A percentile compares a stretch with the other conserved stretches of the same genome.
These are phyloP conservation scores for Drosophila ficusphila DNA, from an alignment of 1,140 invertebrate species.

Conservation along the genomic window DNA sequence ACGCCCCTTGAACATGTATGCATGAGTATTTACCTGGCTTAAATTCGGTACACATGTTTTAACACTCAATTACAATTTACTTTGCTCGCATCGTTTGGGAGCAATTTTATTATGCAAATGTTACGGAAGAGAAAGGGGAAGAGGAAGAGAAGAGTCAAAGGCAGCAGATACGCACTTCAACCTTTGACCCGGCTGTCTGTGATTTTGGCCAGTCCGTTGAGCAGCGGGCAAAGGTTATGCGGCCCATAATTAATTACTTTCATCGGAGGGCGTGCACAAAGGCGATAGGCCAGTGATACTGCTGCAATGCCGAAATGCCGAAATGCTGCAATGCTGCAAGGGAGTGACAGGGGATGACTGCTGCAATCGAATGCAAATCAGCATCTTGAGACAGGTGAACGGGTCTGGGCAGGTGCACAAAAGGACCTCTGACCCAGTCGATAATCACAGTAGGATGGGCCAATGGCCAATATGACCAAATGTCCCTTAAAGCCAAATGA, in stretches of 20 bases:
- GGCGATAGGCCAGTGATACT: conserved; percentile 11
- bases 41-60: conserved; percentile 31
- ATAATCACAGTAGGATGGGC: conserved; percentile 21
- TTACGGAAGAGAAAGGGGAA: not conserved
- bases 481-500: not conserved
- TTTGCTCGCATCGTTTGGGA: conserved; percentile 18
- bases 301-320: no score
- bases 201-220: conserved; percentile 15
- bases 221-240: conserved; percentile 10
- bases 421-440: conserved; percentile 16
- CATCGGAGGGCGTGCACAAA: conserved; percentile 18
- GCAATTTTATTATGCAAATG: conserved; percentile 41
- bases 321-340: no score
- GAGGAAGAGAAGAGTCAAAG: no score
- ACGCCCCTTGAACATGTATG: not conserved
- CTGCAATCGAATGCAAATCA: conserved; percentile 32
- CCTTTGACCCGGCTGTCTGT: conserved; percentile 21
- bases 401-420: not conserved
- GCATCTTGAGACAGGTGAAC: conserved; percentile 4
- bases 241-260: conserved; percentile 42
- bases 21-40: conserved; percentile 16
- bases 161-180: not conserved
- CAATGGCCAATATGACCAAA: no score
- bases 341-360: conserved; percentile 1
- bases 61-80: conserved; percentile 55